phyloP scores from a whole-genome alignment of 2,113 vertebrate genomes.

The Gymnarchus niloticus region DNA sequence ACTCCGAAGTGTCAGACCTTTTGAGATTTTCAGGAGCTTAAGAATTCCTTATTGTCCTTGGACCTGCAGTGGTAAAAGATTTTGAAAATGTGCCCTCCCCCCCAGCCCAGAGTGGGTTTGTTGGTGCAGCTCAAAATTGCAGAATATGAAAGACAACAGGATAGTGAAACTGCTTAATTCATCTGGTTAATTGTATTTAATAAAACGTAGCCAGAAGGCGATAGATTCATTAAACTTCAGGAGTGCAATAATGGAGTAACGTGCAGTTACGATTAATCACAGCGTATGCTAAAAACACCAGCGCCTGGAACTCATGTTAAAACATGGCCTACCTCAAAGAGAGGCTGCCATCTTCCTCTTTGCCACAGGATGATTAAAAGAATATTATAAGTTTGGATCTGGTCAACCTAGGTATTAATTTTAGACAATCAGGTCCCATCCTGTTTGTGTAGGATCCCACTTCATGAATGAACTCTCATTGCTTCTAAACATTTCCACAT shows the following conservation, averaged over 20 bases:
- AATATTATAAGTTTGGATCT: no score
- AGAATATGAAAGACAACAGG: not conserved
- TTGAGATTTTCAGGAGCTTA: not conserved
- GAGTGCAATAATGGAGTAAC: not conserved
- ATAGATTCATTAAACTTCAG: not conserved
- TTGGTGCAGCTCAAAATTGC: not conserved
- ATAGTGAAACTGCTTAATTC: not conserved
- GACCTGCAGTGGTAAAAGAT: not conserved
- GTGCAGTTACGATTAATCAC: not conserved
- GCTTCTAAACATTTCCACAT: no score
- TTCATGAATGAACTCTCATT: no score
- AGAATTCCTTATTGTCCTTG: not conserved
- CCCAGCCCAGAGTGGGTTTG: not conserved
- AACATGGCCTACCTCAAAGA: not conserved
- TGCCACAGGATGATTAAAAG: no score
- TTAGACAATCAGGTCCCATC: no score
- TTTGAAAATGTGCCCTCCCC: not conserved
- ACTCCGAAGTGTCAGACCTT: not conserved
- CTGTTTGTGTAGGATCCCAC: no score
- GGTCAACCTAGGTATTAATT: no score
- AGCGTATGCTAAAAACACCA: not conserved
- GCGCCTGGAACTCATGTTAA: not conserved
- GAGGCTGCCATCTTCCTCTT: not conserved
- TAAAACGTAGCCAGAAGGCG: not conserved
- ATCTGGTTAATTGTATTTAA: constrained; percentile 3